Evolutionary conservation across 2,797 vertebrate genomes (phyloP).

Genomic region (Lepus oiostolus): DNA sequence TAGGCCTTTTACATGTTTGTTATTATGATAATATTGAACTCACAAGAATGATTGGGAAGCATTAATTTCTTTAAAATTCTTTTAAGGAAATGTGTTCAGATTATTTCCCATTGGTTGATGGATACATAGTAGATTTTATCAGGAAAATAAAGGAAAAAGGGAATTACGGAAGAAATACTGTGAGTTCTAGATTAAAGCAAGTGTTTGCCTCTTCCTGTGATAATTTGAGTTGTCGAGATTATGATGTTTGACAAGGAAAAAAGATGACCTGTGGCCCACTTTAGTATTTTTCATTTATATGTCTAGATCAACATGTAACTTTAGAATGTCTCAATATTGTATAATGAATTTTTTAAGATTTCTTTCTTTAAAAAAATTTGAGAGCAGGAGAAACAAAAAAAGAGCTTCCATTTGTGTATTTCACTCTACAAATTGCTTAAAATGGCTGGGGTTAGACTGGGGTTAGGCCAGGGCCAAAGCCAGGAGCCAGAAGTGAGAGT

Average conservation of each 20-base stretch:
- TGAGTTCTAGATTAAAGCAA: neutral
- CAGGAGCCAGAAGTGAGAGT: no score
- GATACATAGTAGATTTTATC: neutral
- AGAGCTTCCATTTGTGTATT: no score
- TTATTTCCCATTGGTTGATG: neutral
- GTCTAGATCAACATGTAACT: constrained; percentile 62
- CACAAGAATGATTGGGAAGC: neutral
- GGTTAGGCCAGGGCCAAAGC: no score
- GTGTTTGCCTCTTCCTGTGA: neutral
- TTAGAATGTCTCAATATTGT: constrained; percentile 9
- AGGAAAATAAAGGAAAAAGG: neutral
- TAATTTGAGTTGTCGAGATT: constrained; percentile 48
- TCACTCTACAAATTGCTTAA: no score
- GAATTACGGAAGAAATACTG: neutral
- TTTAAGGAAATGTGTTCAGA: neutral
- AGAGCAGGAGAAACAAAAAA: no score
- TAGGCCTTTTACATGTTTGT: neutral
- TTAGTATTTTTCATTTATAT: constrained; percentile 36
- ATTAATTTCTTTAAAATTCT: neutral
- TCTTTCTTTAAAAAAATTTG: no score
- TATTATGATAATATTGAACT: neutral
- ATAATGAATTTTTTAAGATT: no score
- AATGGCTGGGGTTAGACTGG: no score
- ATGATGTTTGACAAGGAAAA: constrained; percentile 37
- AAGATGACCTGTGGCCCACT: constrained; percentile 38